These are phyloP conservation scores for Stylophora pistillata DNA, from an alignment of 64 coral and sea anemone species.

Conservation along the genomic window DNA sequence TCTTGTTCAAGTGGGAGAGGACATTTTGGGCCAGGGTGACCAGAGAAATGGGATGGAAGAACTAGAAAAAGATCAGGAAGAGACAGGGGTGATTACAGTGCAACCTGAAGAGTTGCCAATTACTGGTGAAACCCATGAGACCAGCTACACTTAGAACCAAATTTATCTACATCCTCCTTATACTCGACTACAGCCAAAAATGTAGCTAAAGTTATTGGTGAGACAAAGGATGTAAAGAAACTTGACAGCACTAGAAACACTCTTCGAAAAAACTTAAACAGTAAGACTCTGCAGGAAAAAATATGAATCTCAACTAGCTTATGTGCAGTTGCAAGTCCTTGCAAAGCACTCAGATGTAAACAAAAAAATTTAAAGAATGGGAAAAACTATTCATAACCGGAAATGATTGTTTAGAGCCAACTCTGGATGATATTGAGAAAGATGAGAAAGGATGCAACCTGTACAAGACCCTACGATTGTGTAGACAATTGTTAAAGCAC, in stretches of 20 bases:
- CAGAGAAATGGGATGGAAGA: no score
- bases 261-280: not conserved
- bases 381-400: conserved; percentile 6
- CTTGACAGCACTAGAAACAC: conserved; percentile 12
- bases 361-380: conserved; percentile 13
- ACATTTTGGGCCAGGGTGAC: not conserved
- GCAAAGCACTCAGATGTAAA: not conserved
- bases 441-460: conserved; percentile 17
- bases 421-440: conserved; percentile 4
- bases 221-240: conserved; percentile 31
- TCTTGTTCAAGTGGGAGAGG: conserved; percentile 12
- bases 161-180: no score
- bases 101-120: no score
- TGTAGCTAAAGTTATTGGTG: conserved; percentile 29
- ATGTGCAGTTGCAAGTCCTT: conserved; percentile 20
- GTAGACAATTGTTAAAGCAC: conserved; percentile 17
- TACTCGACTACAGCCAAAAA: conserved; percentile 26
- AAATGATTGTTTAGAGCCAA: conserved; percentile 35
- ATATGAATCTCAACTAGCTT: conserved; percentile 7
- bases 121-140: no score
- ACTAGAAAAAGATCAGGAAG: no score
- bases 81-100: no score
- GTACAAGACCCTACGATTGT: conserved; percentile 43
- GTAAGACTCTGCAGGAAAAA: conserved; percentile 12
- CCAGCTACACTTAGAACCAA: not conserved